phyloP scores from a whole-genome alignment of 2,888 invertebrate species.

The Rhogogaster chlorosoma region DNA sequence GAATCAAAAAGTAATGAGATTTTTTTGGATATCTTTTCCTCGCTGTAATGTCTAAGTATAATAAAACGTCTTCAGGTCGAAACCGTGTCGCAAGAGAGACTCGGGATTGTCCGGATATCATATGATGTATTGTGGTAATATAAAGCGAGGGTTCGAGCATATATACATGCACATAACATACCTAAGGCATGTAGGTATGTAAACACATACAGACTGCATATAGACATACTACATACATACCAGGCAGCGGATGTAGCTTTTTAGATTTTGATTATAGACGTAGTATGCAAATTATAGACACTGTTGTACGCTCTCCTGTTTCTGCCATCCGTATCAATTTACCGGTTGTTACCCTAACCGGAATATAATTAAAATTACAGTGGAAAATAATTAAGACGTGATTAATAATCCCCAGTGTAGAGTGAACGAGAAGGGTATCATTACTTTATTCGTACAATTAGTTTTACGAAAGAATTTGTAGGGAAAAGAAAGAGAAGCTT shows the following conservation, averaged over 20 bases:
- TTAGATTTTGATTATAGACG: conserved; percentile 47
- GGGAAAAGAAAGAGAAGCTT: conserved; percentile 4
- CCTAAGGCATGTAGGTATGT: conserved; percentile 17
- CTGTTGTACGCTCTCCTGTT: conserved; percentile 43
- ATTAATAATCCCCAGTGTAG: conserved; percentile 43
- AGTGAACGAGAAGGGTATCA: conserved; percentile 42
- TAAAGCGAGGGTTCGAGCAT: conserved; percentile 4
- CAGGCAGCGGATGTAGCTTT: conserved; percentile 38
- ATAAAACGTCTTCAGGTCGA: conserved; percentile 1
- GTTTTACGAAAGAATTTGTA: conserved; percentile 9
- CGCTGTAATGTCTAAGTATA: neutral
- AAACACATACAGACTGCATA: conserved; percentile 1
- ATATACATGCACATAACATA: neutral
- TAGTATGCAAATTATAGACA: conserved; percentile 47
- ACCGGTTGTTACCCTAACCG: conserved; percentile 48
- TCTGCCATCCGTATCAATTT: conserved; percentile 49
- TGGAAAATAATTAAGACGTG: conserved; percentile 46
- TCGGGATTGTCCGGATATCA: conserved; percentile 25
- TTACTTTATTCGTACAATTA: conserved; percentile 47
- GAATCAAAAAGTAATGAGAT: conserved; percentile 1
- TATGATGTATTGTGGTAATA: conserved; percentile 29
- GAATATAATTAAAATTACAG: conserved; percentile 46
- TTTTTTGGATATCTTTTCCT: neutral
- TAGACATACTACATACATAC: neutral
- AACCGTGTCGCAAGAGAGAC: neutral